Conservation (phyloP, 2,797 vertebrate genomes). For the Gobionotothen gibberifrons region DNA sequence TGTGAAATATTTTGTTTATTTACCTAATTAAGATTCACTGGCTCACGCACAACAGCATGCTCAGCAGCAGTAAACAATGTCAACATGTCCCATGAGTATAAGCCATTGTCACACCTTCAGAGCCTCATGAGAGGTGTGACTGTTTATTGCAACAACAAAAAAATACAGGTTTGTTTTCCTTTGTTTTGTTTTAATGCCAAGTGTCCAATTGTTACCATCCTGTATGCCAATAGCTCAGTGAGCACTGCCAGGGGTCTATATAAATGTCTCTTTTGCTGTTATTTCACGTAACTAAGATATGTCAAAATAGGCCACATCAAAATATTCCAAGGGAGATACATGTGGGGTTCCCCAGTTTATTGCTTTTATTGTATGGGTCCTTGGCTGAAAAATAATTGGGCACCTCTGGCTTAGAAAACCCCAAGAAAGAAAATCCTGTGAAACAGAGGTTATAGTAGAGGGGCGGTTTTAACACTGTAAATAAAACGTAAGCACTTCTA, state of each 20-base stretch:
- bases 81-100: not conserved
- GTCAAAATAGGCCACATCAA: too few species aligned
- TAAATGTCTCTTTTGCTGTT: too few species aligned
- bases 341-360: too few species aligned
- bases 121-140: not conserved
- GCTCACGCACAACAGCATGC: not conserved
- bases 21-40: not conserved
- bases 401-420: not conserved
- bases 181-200: not conserved
- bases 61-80: conserved; percentile 1
- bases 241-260: too few species aligned
- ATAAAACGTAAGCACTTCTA: too few species aligned
- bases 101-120: conserved; percentile 1
- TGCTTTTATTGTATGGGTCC: too few species aligned
- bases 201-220: not conserved
- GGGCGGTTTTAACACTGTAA: not conserved
- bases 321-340: too few species aligned
- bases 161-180: not conserved
- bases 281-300: too few species aligned
- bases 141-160: not conserved
- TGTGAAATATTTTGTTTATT: not conserved
- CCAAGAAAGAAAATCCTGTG: not conserved
- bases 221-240: not conserved
- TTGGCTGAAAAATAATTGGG: too few species aligned
- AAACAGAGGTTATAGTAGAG: not conserved